These are phyloP conservation scores for Allobates femoralis DNA, from an alignment of 2,797 vertebrate species.

Conservation along the genomic window DNA sequence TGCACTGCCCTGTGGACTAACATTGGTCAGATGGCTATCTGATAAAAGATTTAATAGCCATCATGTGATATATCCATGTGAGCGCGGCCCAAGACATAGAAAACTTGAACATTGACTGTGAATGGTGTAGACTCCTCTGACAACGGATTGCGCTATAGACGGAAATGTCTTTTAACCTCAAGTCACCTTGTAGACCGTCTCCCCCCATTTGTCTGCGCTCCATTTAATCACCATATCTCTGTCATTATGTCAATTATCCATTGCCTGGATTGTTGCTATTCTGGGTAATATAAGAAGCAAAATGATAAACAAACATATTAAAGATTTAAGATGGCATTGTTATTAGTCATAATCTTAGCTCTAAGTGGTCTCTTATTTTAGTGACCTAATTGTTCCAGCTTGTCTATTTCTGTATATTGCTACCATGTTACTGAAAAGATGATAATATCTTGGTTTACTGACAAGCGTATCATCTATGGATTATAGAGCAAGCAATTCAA, in stretches of 20 bases:
- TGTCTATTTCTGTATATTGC: not conserved
- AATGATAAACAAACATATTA: conserved; percentile 26
- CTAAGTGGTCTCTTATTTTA: conserved; percentile 8
- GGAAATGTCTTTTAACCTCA: conserved; percentile 4
- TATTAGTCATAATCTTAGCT: conserved; percentile 43
- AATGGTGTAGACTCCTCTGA: not conserved
- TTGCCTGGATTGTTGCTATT: not conserved
- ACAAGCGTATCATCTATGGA: not conserved
- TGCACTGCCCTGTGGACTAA: too few species aligned
- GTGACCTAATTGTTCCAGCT: not conserved
- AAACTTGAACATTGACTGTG: not conserved
- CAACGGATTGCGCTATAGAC: not conserved
- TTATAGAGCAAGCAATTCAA: too few species aligned
- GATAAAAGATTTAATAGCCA: too few species aligned
- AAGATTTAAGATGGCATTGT: not conserved
- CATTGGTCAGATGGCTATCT: too few species aligned
- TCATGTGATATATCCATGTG: too few species aligned
- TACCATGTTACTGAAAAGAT: not conserved
- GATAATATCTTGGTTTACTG: not conserved
- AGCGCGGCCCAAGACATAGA: too few species aligned
- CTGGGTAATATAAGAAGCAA: conserved; percentile 11
- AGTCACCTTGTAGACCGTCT: not conserved
- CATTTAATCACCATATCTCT: not conserved
- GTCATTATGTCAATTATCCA: conserved; percentile 5
- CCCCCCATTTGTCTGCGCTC: not conserved